A percentile compares a stretch with the other conserved stretches of the same genome.
Evolutionary conservation across 1,140 invertebrate genomes (phyloP).

Genomic region (Drosophila ohnishii): DNA sequence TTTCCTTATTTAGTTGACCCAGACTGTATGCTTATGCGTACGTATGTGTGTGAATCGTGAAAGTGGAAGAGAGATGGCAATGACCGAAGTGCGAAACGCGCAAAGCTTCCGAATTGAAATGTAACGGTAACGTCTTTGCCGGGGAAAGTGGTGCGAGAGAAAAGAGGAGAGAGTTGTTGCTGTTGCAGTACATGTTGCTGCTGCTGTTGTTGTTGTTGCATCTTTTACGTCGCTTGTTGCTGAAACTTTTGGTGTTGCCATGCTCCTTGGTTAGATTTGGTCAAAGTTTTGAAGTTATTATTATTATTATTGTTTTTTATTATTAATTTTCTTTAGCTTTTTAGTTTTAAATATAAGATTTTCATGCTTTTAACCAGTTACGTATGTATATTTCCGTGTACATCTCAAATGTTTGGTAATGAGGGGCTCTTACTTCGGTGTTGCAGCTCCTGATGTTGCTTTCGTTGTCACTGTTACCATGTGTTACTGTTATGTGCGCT

Average conservation of each 20-base stretch:
- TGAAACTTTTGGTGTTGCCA: neutral
- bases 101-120: slow-evolving; percentile 58
- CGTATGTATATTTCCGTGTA: neutral
- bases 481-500: neutral
- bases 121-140: slow-evolving; percentile 4
- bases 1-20: neutral
- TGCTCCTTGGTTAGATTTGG: neutral
- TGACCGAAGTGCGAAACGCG: slow-evolving; percentile 39
- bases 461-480: neutral
- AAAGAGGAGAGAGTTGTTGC: slow-evolving; percentile 6
- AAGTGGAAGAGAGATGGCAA: slow-evolving; percentile 53
- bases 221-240: slow-evolving; percentile 5
- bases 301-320: neutral
- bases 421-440: neutral
- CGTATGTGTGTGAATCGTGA: neutral
- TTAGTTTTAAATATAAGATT: neutral
- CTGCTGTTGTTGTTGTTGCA: slow-evolving; percentile 4
- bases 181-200: slow-evolving; percentile 1
- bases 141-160: slow-evolving; percentile 7
- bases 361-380: neutral
- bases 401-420: too few species aligned
- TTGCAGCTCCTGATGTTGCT: neutral
- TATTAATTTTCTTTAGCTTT: neutral
- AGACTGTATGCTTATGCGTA: neutral
- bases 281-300: neutral